Conservation (phyloP, 2,113 vertebrate genomes). For the Plecotus auritus region DNA sequence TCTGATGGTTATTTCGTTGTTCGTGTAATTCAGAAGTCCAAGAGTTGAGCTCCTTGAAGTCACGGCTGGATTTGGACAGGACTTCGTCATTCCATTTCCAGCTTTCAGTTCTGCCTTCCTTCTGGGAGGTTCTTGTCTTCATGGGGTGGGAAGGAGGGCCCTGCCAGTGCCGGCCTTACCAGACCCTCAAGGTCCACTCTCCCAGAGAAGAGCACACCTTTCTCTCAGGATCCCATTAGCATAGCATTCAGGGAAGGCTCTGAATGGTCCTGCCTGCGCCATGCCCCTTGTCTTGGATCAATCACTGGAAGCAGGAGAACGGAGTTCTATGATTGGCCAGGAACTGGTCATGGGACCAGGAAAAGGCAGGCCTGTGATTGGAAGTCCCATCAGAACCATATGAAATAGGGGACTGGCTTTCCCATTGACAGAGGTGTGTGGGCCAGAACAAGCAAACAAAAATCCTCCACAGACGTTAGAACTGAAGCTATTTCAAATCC, state of each 20-base stretch:
- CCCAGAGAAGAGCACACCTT: not conserved
- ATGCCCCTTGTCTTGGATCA: fast-evolving
- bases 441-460: not conserved
- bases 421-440: fast-evolving
- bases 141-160: fast-evolving
- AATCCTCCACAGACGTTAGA: not conserved
- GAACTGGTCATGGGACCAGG: not conserved
- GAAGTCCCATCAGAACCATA: fast-evolving
- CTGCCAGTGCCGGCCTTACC: not conserved
- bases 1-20: not conserved
- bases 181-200: not conserved
- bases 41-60: not conserved
- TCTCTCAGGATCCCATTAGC: not conserved
- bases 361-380: not conserved
- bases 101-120: not conserved
- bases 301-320: not conserved
- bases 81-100: not conserved
- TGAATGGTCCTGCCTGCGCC: not conserved
- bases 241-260: not conserved
- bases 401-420: not conserved
- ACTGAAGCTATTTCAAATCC: not conserved
- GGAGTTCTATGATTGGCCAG: not conserved
- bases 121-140: not conserved
- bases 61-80: not conserved
- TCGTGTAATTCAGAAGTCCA: not conserved